Conservation (phyloP, 2,888 invertebrate species). For the Dicyrtoma fusca region DNA sequence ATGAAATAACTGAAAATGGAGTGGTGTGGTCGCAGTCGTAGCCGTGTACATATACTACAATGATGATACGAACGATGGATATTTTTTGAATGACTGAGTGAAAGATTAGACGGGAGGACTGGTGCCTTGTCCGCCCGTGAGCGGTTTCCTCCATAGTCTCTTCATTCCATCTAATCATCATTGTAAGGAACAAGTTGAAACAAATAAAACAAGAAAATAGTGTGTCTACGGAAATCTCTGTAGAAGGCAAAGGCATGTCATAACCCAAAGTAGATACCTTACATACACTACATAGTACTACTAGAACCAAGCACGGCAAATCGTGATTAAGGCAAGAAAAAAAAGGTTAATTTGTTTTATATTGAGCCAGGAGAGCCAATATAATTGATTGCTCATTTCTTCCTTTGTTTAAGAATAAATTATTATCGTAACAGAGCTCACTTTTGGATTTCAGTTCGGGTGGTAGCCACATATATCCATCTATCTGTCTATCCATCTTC, state of each 20-base stretch:
- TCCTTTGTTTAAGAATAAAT: conserved; percentile 44
- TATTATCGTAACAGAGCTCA: conserved; percentile 21
- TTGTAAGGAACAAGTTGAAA: background rate
- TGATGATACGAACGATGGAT: no score
- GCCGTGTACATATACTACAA: background rate
- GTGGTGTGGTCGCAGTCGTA: background rate
- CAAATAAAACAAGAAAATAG: background rate
- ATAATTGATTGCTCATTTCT: conserved; percentile 55
- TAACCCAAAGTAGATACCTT: background rate
- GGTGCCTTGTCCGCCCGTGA: conserved; percentile 17
- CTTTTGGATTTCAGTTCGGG: conserved; percentile 7
- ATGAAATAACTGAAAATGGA: conserved; percentile 6
- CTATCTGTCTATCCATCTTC: conserved; percentile 14
- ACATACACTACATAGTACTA: background rate
- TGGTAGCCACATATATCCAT: conserved; percentile 13
- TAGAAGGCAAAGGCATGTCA: background rate
- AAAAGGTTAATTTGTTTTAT: conserved; percentile 56
- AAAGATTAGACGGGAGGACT: conserved; percentile 10
- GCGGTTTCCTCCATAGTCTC: conserved; percentile 6
- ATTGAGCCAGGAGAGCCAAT: conserved; percentile 48
- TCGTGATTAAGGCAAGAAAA: conserved; percentile 54
- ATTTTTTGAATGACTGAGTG: conserved; percentile 8
- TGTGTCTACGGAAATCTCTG: background rate
- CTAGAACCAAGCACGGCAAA: conserved; percentile 44
- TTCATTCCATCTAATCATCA: conserved; percentile 6